These are phyloP conservation scores for Ectemnius lituratus DNA, from an alignment of 2,888 invertebrate genomes.

Conservation along the genomic window DNA sequence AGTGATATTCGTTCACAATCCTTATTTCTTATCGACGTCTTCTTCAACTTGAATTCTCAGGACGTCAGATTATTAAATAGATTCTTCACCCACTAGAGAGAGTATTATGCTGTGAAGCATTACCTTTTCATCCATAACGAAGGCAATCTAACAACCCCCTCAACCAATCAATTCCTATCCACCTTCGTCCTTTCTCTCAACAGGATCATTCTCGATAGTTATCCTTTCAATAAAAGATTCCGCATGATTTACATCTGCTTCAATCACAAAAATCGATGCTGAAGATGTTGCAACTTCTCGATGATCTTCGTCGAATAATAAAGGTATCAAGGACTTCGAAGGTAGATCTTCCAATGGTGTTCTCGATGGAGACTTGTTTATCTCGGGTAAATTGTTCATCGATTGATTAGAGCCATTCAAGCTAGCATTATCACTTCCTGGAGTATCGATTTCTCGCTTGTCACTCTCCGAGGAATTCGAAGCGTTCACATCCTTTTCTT, in stretches of 20 bases:
- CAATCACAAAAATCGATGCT: conserved; percentile 66
- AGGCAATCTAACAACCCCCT: no score
- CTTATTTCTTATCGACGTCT: no score
- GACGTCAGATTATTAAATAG: no score
- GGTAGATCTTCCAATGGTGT: conserved; percentile 56
- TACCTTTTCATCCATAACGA: no score
- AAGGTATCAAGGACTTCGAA: conserved; percentile 48
- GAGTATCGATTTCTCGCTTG: conserved; percentile 46
- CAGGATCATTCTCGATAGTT: conserved; percentile 30
- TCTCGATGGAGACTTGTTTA: conserved; percentile 30
- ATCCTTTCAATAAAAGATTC: conserved; percentile 29
- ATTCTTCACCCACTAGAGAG: no score
- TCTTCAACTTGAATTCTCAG: no score
- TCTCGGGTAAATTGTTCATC: conserved; percentile 13
- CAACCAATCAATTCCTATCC: not conserved
- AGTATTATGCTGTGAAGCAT: no score
- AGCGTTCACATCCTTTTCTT: not conserved
- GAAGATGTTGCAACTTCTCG: conserved; percentile 43
- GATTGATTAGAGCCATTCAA: conserved; percentile 20
- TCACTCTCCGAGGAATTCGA: conserved; percentile 55
- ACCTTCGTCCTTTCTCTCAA: conserved; percentile 43
- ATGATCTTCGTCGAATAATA: conserved; percentile 46
- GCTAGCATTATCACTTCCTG: conserved; percentile 39
- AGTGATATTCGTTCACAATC: no score
- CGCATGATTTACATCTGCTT: conserved; percentile 65